Evolutionary conservation across 2,113 vertebrate genomes (phyloP).

Genomic region (Cardinalis cardinalis): DNA sequence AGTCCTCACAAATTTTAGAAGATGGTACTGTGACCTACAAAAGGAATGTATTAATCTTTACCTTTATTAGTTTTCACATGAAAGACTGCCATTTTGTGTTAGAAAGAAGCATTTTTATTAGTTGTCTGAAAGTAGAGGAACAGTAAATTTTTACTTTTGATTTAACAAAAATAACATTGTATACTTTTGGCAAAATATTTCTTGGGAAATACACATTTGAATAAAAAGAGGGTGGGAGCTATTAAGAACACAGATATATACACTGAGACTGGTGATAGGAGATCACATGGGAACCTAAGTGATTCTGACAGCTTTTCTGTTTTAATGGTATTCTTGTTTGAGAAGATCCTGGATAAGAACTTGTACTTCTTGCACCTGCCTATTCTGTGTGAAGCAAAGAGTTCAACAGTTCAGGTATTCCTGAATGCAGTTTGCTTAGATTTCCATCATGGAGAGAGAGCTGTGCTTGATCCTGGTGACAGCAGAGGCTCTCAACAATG

Average conservation of each 20-base stretch:
- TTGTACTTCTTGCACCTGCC: neutral
- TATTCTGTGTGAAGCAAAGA: neutral
- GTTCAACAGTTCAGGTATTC: neutral
- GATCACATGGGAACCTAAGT: neutral
- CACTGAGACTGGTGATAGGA: neutral
- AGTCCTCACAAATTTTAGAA: neutral
- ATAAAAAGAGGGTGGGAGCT: fast-evolving
- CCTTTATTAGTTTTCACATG: neutral
- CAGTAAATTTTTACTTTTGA: neutral
- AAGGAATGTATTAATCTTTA: neutral
- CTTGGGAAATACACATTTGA: neutral
- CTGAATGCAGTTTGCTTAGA: neutral
- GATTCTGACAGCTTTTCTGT: neutral
- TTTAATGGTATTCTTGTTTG: neutral
- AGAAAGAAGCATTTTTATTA: neutral
- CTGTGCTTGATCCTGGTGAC: neutral
- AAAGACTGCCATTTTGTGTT: neutral
- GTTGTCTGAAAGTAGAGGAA: neutral
- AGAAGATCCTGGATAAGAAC: neutral
- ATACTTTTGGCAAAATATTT: neutral
- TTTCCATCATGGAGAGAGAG: neutral
- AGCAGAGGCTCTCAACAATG: neutral
- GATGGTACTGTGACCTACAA: neutral
- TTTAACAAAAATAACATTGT: neutral
- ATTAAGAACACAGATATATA: neutral